Evolutionary conservation across 2,113 vertebrate species (phyloP).

Genomic region (Oreochromis tanganicae): DNA sequence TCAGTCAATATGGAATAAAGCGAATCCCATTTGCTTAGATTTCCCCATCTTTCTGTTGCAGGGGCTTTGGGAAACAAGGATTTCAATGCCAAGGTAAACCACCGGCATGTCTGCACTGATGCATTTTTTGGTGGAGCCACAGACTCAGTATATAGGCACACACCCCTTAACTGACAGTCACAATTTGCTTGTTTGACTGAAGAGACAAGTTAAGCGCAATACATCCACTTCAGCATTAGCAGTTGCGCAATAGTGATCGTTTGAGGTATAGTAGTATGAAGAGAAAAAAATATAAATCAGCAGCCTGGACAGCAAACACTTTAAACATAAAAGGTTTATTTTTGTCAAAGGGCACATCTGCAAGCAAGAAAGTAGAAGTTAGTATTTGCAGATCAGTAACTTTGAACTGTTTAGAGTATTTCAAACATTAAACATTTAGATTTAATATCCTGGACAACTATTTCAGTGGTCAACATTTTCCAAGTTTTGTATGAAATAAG

Average conservation of each 20-base stretch:
- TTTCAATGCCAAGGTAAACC: conserved; percentile 77
- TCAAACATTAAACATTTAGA: not conserved
- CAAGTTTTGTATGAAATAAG: not conserved
- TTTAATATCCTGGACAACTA: not conserved
- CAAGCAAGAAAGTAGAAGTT: not conserved
- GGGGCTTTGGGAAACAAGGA: conserved; percentile 79
- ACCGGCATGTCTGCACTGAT: not conserved
- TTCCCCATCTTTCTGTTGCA: conserved; percentile 30
- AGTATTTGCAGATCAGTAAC: not conserved
- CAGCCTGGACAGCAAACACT: not conserved
- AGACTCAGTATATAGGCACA: not conserved
- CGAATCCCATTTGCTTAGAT: not conserved
- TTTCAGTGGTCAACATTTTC: not conserved
- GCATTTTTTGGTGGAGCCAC: not conserved
- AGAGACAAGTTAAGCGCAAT: not conserved
- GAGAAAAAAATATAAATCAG: not conserved
- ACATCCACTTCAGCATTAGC: not conserved
- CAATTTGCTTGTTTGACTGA: not conserved
- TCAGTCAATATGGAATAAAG: not conserved
- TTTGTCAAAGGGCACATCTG: not conserved
- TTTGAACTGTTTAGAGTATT: not conserved
- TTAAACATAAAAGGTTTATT: not conserved
- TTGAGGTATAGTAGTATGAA: not conserved
- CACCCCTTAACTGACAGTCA: not conserved
- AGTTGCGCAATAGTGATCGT: not conserved